These are phyloP conservation scores for Anoplolepis gracilipes DNA, from an alignment of 1,140 invertebrate genomes.

Conservation along the genomic window DNA sequence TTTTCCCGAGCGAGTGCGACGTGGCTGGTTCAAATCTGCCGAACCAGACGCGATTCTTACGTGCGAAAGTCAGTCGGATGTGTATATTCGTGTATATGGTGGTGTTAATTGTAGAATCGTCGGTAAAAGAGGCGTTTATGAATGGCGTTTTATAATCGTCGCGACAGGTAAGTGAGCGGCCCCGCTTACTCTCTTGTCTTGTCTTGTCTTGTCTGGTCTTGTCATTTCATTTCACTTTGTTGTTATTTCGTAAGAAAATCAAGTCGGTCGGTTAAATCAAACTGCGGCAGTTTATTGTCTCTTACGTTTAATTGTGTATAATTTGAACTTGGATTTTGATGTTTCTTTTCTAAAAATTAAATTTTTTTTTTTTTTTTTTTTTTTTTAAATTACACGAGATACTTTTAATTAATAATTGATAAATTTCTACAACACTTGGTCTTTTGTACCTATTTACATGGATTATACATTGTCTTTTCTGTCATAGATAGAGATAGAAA, in stretches of 20 bases:
- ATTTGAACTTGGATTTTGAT: too few relatives aligned
- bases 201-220: too few relatives aligned
- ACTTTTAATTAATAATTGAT: too few relatives aligned
- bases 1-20: constrained; percentile 51
- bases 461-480: not conserved
- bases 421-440: too few relatives aligned
- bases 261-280: too few relatives aligned
- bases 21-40: constrained; percentile 59
- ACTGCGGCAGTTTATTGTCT: too few relatives aligned
- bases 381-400: too few relatives aligned
- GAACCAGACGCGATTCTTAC: constrained; percentile 41
- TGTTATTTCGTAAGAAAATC: not conserved
- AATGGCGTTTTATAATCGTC: constrained; percentile 73
- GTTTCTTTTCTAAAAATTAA: too few relatives aligned
- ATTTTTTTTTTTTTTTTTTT: too few relatives aligned
- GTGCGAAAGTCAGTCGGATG: not conserved
- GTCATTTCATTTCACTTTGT: not conserved
- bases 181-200: not conserved
- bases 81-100: not conserved
- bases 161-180: constrained; percentile 63
- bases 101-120: constrained; percentile 32
- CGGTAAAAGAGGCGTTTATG: constrained; percentile 25
- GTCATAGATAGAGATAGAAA: too few relatives aligned
- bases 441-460: not conserved
- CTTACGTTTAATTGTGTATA: too few relatives aligned